phyloP scores from a whole-genome alignment of 2,113 vertebrate species.

The Australoheros scitulus region DNA sequence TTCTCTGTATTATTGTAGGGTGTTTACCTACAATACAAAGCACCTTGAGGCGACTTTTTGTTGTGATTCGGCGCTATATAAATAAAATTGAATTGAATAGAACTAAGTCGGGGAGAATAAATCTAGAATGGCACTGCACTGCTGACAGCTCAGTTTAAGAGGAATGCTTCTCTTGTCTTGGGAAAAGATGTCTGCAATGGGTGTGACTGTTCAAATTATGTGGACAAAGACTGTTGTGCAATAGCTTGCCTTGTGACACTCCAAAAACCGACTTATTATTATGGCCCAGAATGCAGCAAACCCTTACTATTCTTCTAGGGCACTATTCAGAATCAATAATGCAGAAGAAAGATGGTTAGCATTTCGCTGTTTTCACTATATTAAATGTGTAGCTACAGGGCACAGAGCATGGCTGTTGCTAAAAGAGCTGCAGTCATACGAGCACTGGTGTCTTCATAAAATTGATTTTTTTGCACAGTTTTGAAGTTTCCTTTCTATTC shows the following conservation, averaged over 20 bases:
- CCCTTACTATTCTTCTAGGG: neutral
- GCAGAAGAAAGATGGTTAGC: neutral
- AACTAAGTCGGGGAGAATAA: neutral
- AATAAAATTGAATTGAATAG: no score
- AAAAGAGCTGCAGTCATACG: neutral
- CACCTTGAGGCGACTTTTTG: no score
- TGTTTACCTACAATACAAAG: no score
- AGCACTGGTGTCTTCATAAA: neutral
- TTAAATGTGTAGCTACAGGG: neutral
- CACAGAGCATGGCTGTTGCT: neutral
- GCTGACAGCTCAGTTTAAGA: conserved; percentile 1
- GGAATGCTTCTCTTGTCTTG: conserved; percentile 33
- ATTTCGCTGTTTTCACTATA: neutral
- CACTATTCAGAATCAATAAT: neutral
- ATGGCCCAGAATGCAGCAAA: conserved; percentile 16
- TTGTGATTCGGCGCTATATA: no score
- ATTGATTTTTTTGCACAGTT: neutral
- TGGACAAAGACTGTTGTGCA: conserved; percentile 54
- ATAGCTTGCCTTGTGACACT: conserved; percentile 32
- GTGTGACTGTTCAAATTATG: conserved; percentile 50
- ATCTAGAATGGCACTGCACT: neutral
- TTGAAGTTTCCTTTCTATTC: neutral
- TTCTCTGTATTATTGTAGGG: no score
- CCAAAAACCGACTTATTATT: conserved; percentile 28
- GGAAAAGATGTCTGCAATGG: conserved; percentile 29